These are phyloP conservation scores for Momotus momota DNA, from an alignment of 2,797 vertebrate genomes.

Conservation along the genomic window DNA sequence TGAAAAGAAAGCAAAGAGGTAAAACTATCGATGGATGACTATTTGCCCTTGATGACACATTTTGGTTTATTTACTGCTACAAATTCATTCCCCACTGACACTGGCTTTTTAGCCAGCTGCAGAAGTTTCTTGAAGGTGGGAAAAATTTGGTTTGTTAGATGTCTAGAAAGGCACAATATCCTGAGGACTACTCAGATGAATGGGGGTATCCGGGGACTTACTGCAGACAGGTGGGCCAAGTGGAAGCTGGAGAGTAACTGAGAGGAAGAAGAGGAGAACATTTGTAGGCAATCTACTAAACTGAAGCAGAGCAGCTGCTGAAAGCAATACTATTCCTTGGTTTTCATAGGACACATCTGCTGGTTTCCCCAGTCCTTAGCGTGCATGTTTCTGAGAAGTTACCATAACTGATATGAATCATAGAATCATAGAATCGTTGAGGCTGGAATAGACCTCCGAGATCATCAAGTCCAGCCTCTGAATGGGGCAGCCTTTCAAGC, in stretches of 20 bases:
- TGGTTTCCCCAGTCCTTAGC: neutral
- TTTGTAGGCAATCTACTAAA: neutral
- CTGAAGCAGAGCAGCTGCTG: neutral
- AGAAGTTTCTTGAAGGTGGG: neutral
- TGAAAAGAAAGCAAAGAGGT: slow-evolving; percentile 83
- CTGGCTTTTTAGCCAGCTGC: neutral
- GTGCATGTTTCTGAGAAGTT: neutral
- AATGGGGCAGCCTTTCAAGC: neutral
- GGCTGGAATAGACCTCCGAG: no score
- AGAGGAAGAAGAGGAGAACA: neutral
- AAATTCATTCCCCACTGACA: neutral
- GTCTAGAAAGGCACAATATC: neutral
- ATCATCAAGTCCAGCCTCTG: no score
- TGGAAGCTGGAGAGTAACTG: neutral
- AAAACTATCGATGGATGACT: neutral
- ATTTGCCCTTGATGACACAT: neutral
- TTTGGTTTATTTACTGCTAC: neutral
- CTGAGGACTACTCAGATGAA: neutral
- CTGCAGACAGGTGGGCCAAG: neutral
- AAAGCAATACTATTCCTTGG: neutral
- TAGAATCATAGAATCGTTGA: neutral
- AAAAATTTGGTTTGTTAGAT: neutral
- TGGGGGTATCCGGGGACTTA: neutral
- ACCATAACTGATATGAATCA: neutral
- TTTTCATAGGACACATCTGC: neutral